Conservation (phyloP, 2,113 vertebrate genomes). For the Hydropotes inermis region DNA sequence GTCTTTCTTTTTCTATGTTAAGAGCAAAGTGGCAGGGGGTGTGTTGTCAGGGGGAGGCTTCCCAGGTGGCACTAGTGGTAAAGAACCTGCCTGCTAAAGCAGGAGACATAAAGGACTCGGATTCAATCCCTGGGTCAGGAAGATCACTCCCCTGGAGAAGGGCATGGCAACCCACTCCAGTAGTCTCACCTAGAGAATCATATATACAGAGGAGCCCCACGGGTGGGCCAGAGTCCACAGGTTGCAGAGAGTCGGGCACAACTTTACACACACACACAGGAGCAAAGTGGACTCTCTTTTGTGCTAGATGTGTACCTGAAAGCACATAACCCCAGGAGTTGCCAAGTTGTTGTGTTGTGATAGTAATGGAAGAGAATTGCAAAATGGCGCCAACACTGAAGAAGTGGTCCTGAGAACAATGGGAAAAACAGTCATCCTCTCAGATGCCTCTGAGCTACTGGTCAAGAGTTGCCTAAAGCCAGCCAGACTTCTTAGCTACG, state of each 20-base stretch:
- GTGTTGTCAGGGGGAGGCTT: rapidly evolving
- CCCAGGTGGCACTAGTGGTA: background rate
- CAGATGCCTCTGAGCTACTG: background rate
- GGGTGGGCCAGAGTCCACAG: background rate
- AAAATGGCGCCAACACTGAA: background rate
- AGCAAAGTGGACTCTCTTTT: background rate
- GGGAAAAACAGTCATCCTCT: background rate
- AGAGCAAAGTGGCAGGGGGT: background rate
- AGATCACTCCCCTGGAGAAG: background rate
- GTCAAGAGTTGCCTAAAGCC: background rate
- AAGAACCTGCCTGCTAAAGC: background rate
- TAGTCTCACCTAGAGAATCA: background rate
- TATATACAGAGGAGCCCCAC: background rate
- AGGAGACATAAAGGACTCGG: background rate
- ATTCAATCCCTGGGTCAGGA: background rate
- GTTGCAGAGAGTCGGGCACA: rapidly evolving
- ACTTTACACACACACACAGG: background rate
- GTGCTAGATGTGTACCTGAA: background rate
- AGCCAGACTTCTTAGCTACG: background rate
- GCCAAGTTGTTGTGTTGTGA: background rate
- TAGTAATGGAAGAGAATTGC: background rate
- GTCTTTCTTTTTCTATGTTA: background rate
- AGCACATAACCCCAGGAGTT: background rate
- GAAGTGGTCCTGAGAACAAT: background rate
- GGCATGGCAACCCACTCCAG: background rate